Percentiles rank a stretch among this genome's conserved stretches.
Evolutionary conservation across 2,113 vertebrate species (phyloP).

Genomic region (Cyprinodon tularosa): DNA sequence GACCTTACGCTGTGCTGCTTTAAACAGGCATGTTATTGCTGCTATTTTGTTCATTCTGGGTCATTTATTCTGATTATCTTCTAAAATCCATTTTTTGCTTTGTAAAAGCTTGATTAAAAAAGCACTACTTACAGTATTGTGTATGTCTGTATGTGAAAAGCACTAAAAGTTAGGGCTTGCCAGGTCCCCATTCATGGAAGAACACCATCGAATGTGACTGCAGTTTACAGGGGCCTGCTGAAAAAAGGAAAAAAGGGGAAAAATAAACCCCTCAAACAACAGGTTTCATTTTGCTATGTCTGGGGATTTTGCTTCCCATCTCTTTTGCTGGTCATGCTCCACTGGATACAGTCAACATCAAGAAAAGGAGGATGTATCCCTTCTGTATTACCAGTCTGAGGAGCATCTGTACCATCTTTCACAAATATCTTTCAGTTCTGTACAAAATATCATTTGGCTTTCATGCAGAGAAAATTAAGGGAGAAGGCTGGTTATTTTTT

Average conservation of each 20-base stretch:
- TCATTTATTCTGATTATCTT: neutral
- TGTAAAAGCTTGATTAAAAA: neutral
- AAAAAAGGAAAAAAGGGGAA: neutral
- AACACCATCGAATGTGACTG: neutral
- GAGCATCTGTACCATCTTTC: slow-evolving; percentile 29
- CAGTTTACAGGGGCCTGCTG: slow-evolving; percentile 6
- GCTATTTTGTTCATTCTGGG: neutral
- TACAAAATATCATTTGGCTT: slow-evolving; percentile 20
- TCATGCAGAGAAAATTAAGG: slow-evolving; percentile 27
- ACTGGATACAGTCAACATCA: slow-evolving; percentile 20
- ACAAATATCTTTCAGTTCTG: slow-evolving; percentile 29
- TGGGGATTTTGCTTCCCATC: neutral
- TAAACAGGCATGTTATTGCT: no score
- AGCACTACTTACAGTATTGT: neutral
- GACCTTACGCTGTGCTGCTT: no score
- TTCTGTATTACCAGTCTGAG: slow-evolving; percentile 27
- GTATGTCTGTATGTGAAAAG: neutral
- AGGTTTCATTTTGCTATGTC: neutral
- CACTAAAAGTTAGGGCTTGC: neutral
- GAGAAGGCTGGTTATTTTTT: slow-evolving; percentile 34
- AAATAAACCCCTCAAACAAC: neutral
- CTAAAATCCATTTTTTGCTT: neutral
- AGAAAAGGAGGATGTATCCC: slow-evolving; percentile 17
- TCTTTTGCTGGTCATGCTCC: neutral
- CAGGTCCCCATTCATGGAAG: neutral